Evolutionary conservation across 2,113 vertebrate species (phyloP), one percentile per base, ranked within the genome.

Genomic region (Pyrgilauda ruficollis): DNA sequence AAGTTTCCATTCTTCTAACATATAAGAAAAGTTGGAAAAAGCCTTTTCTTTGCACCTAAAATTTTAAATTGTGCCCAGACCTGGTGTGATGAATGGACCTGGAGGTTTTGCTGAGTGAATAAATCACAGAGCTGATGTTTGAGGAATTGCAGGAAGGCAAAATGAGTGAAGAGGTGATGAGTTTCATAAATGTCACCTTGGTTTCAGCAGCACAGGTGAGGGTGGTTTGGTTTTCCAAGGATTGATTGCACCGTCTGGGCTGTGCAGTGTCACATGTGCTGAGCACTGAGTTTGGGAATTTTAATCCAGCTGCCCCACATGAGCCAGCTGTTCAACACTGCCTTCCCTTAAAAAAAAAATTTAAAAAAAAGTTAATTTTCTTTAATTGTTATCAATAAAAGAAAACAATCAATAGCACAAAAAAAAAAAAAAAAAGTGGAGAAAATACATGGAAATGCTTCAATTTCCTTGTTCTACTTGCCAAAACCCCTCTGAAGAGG

Each of bases 81-180:
- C 21, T 5, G 18, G 47, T 35, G 63, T 31, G 14, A 6, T 28
- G 44, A 88, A 97, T 80, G 89, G 58, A 56, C 58, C 76, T 28
- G 31, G 73, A 55, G 69, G 55, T 53, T 95, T 93, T 90, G 88
- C 62, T 81, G 89, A 95, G 87, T 80, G 72, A 94, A 72, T 76
- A 28, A 68, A 58, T 96, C 93, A 67, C 22, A 68, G 87, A 55
- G 77, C 37, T 92, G 68, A 13, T 46, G 61, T 72, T 37, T 28
- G 89, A 55, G 87, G 85, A 80, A 75, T 7, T 20, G 68, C 84
- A 68, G 37, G 63, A 78, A 82, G 82, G 66, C 46, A 15, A 26
- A 70, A 93, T 73, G 87, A 93, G 68, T 87, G 28, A 23, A 52
- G 50, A 92, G 73, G 79, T 84, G 94, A 89, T 96, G 96, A 90